Conservation (phyloP, 2,113 vertebrate species). For the Chiloscyllium plagiosum region DNA sequence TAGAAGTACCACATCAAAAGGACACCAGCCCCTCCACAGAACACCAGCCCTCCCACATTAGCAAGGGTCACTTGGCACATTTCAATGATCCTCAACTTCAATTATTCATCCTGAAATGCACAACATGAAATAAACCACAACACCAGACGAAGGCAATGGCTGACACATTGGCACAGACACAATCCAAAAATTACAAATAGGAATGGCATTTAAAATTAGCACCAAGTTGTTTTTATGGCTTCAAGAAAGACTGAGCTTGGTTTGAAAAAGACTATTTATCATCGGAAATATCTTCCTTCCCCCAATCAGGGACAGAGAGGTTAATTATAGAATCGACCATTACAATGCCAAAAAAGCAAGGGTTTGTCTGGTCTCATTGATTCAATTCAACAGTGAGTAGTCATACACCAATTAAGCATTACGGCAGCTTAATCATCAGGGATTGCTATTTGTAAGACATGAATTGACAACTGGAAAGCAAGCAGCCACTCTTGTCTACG, state of each 20-base stretch:
- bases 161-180: background rate
- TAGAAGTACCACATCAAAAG: background rate
- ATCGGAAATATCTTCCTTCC: background rate
- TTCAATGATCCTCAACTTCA: background rate
- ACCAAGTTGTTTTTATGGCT: background rate
- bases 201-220: background rate
- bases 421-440: background rate
- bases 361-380: background rate
- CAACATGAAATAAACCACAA: background rate
- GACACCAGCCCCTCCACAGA: background rate
- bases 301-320: background rate
- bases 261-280: background rate
- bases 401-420: background rate
- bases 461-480: background rate
- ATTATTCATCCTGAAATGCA: conserved; percentile 1
- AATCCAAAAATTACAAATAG: background rate
- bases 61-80: background rate
- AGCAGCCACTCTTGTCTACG: too few species aligned
- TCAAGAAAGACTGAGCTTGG: background rate
- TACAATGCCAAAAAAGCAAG: background rate
- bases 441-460: background rate
- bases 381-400: background rate
- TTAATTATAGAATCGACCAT: background rate
- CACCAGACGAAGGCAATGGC: background rate
- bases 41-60: background rate